Percentiles rank a stretch among this genome's conserved stretches.
Conservation (phyloP, 35 echinoderm and acorn worm genomes). For the Hemicentrotus pulcherrimus region DNA sequence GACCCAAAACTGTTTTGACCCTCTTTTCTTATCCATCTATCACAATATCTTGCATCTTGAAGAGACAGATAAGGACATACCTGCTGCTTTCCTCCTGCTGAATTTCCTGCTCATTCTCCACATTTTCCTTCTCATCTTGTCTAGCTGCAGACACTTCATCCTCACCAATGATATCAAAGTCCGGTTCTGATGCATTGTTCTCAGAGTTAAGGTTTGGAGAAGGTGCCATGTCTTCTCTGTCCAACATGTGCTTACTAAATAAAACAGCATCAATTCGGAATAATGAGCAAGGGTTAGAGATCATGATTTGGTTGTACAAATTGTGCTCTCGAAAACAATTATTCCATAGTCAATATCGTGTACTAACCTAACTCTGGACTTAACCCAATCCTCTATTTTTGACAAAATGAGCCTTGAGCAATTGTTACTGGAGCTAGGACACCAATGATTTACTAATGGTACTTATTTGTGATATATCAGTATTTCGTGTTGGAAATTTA, state of each 20-base stretch:
- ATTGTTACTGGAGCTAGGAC: no score
- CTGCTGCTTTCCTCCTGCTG: not conserved
- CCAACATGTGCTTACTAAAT: not conserved
- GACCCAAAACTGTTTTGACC: no score
- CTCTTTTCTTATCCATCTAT: no score
- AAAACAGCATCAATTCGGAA: not conserved
- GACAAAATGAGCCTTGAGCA: no score
- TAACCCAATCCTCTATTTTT: no score
- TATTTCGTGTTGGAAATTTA: no score
- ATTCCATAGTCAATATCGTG: no score
- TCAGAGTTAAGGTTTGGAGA: not conserved
- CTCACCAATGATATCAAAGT: constrained; percentile 89
- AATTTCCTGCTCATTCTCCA: not conserved
- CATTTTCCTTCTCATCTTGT: constrained; percentile 22
- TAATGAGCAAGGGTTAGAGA: not conserved
- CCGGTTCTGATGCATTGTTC: constrained; percentile 56
- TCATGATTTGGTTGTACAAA: no score
- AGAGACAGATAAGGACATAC: not conserved
- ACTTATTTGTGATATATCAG: no score
- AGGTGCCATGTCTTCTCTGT: not conserved
- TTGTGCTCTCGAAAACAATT: no score
- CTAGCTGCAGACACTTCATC: constrained; percentile 71
- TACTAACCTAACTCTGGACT: no score
- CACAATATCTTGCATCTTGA: not conserved
- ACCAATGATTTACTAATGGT: no score